Evolutionary conservation across 2,113 vertebrate genomes (phyloP), one percentile per base, ranked within the genome.

Genomic region (Periophthalmodon schlosseri): DNA sequence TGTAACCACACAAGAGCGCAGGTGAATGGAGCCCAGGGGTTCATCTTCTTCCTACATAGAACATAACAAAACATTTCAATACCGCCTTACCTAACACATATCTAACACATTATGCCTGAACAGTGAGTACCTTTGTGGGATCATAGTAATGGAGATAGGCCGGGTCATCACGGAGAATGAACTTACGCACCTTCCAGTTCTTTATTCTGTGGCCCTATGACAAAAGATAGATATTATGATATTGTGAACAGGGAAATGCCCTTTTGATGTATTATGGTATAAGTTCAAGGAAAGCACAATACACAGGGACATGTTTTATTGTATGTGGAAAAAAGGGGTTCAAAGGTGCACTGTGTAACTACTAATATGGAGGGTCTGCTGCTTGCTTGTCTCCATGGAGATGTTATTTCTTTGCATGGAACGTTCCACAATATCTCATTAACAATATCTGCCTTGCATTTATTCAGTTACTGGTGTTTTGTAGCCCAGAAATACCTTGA

Each of bases 171-270:
- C 97, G 94, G 63, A 99, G 92, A 58, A 97, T 87, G 70, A 99
- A 99, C 78, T 99, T 99, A 6, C 98, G 93, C 72, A 99, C 97
- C 91, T 99, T 99, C 98, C 98, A 99, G 91, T 98, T 99, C 91
- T 96, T 99, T 73, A 96, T 95, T 72, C 94, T 90, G 50, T 99
- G 98, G 12, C 98, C 98, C 98, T 99, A 68, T 80, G 61, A 77
- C 24, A 28, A 49, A 34, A 65, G 9, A 65, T 5, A n/a, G 2
- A 13, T 6, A 21, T 46, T 39, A 33, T 36, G 33, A 36, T 7
- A 36, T 60, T 28, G 23, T 60, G 13, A 28, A 28, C 4, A 50
- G 49, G 5, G 12, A 50, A 50, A 50, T 18, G 0, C 16, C 14
- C 15, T 50, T 16, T 16, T 50, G 4, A 4, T 28, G 28, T 28